Base-by-base conservation (phyloP, 1,140 invertebrate species). In the Frieseomelitta varia region DNA sequence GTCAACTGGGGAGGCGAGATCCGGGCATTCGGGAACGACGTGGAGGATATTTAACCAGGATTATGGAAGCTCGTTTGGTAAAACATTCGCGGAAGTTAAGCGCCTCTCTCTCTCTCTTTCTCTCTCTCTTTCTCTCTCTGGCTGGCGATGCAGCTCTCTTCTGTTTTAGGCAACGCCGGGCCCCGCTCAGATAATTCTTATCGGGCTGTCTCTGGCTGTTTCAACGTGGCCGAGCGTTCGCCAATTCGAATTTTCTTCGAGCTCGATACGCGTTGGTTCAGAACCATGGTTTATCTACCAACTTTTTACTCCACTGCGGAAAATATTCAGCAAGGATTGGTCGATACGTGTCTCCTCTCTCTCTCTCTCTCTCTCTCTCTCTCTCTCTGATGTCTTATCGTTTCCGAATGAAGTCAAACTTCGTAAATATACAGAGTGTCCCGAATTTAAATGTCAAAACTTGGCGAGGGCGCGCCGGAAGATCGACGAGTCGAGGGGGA, bases 61-160 rank as follows among this genome's bases (percentile, higher is more conserved):
- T 91, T 90, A 91, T 91, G 91, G 90, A 90, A 80, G 79, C 87
- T 88, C 91, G 88, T 93, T 93, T 93, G 89, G 90, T 87, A 88
- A 93, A 93, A 93, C 91, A 91, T 91, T 92, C 87, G 88, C 85
- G 88, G 80, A 91, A 91, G 89, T 93, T 91, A 89, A 92, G 90
- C 90, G 87, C 86, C 88, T 92, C 90, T 87, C 84, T 85, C 83
- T 6, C 39, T 39, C n/a, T n/a, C n/a, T n/a, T n/a, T n/a, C n/a
- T n/a, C n/a, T n/a, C n/a, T n/a, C n/a, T n/a, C n/a, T n/a, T n/a
- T 92, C 90, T 87, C 84, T 85, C 83, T 6, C 39, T 39, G 39
- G 34, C 21, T n/a, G 11, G 27, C 68, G 53, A 53, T 65, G 61
- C 58, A 14, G 77, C 24, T 56, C 69, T 75, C 56, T n/a, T 68